Evolutionary conservation across 2,797 vertebrate genomes (phyloP).

Genomic region (Cryptoprocta ferox): DNA sequence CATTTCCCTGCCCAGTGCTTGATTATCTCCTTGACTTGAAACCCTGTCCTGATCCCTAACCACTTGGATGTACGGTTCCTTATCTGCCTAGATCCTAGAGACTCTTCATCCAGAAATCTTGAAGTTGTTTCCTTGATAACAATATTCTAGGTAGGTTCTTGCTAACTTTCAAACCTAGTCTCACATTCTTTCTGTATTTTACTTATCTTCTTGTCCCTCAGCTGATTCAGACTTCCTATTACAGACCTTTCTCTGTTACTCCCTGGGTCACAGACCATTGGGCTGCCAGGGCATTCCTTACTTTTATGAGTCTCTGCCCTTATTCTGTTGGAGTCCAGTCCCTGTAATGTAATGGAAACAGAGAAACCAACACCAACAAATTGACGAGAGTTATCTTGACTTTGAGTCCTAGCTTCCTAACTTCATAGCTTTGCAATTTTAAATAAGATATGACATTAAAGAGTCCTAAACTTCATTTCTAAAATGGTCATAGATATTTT

Average conservation of each 20-base stretch:
- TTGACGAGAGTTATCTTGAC: background rate
- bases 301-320: background rate
- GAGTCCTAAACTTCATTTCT: background rate
- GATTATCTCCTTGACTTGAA: background rate
- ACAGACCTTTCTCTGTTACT: background rate
- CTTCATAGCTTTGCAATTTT: background rate
- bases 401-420: background rate
- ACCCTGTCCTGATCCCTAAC: background rate
- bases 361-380: background rate
- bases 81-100: background rate
- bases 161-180: background rate
- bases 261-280: background rate
- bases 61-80: background rate
- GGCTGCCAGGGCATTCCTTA: too few species aligned
- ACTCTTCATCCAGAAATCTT: background rate
- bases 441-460: constrained; percentile 14
- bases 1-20: background rate
- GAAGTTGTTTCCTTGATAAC: background rate
- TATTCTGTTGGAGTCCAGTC: background rate
- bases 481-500: background rate
- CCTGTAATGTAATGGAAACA: background rate
- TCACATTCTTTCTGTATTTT: background rate
- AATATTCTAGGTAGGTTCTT: background rate
- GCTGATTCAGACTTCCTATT: background rate
- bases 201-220: background rate